A percentile compares a stretch with the other conserved stretches of the same genome.
Conservation (phyloP, 2,888 invertebrate species). For the Tenthredo notha region DNA sequence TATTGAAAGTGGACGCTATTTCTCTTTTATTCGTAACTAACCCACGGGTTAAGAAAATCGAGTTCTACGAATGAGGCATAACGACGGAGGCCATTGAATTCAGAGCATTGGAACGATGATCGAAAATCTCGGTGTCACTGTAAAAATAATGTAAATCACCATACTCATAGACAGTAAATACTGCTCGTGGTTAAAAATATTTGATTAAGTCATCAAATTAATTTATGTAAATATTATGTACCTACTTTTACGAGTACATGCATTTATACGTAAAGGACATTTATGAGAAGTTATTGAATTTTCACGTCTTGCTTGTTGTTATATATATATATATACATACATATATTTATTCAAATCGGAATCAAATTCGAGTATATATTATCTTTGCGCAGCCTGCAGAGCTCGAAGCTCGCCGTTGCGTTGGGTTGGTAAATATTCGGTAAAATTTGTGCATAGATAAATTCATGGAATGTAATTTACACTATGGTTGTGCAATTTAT, state of each 20-base stretch:
- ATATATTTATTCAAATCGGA: slow-evolving; percentile 16
- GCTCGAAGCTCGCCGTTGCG: background rate
- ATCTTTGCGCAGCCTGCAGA: background rate
- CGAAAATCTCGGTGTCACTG: background rate
- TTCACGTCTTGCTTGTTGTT: slow-evolving; percentile 45
- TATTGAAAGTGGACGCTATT: slow-evolving; percentile 31
- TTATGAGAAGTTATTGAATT: slow-evolving; percentile 34
- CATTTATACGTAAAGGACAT: slow-evolving; percentile 39
- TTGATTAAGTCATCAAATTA: background rate
- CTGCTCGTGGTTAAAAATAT: slow-evolving; percentile 2
- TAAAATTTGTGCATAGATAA: background rate
- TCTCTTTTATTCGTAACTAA: slow-evolving; percentile 22
- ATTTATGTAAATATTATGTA: slow-evolving; percentile 45
- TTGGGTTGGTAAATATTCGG: background rate
- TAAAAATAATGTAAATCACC: background rate
- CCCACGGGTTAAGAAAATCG: background rate
- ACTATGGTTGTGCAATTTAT: background rate
- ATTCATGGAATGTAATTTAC: background rate
- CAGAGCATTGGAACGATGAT: background rate
- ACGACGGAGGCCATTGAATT: background rate
- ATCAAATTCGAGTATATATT: slow-evolving; percentile 10
- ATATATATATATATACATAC: slow-evolving; percentile 29
- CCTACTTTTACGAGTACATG: background rate
- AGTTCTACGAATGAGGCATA: background rate
- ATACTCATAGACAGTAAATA: slow-evolving; percentile 19